Percentiles rank a stretch among this genome's conserved stretches.
These are phyloP conservation scores for Dynastes grantii DNA, from an alignment of 2,888 invertebrate genomes.

Conservation along the genomic window DNA sequence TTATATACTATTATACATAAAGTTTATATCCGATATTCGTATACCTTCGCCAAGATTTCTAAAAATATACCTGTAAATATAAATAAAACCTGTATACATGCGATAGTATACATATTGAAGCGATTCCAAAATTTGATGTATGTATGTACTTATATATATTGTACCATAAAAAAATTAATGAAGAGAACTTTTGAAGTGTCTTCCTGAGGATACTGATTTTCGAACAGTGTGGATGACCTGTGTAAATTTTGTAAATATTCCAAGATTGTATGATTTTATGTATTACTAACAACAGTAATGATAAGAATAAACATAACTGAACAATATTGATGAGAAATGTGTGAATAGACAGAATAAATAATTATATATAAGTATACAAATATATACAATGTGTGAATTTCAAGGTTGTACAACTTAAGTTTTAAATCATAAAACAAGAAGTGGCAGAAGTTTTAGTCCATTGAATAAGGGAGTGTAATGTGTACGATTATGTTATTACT, in stretches of 20 bases:
- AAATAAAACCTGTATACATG: constrained; percentile 18
- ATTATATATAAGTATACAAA: constrained; percentile 1
- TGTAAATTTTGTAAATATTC: constrained; percentile 44
- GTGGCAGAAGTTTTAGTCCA: constrained; percentile 11
- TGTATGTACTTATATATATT: constrained; percentile 22
- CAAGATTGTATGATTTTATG: constrained; percentile 16
- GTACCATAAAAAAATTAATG: background rate
- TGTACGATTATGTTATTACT: constrained; percentile 54
- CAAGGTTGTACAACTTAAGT: background rate
- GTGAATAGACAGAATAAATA: background rate
- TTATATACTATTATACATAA: constrained; percentile 8
- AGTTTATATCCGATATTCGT: constrained; percentile 22
- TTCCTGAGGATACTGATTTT: constrained; percentile 16
- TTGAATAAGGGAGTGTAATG: constrained; percentile 57
- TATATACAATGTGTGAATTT: constrained; percentile 29
- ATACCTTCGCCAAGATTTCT: constrained; percentile 15
- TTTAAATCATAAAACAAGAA: too few species aligned
- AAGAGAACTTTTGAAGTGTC: background rate
- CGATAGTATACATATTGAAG: constrained; percentile 17
- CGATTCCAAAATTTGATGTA: constrained; percentile 13
- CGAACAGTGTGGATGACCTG: background rate
- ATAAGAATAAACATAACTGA: background rate
- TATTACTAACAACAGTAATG: constrained; percentile 3
- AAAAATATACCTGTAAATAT: constrained; percentile 39
- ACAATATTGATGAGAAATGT: background rate